These are phyloP conservation scores for Watersipora subatra DNA, from an alignment of 1,140 invertebrate genomes.

Conservation along the genomic window DNA sequence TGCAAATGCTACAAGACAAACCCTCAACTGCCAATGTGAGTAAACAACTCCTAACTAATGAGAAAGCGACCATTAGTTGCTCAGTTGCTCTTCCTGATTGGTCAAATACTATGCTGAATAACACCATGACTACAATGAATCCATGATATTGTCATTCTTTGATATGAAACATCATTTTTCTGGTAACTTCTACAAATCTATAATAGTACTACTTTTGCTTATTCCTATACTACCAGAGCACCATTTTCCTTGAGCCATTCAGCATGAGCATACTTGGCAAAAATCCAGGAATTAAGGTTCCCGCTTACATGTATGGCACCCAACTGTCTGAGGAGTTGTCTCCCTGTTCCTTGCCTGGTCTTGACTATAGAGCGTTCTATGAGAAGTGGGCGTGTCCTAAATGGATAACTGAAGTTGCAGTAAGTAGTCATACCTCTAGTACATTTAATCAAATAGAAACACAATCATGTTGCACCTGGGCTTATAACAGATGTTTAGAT, in stretches of 20 bases:
- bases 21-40: slow-evolving; percentile 11
- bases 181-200: too few species aligned
- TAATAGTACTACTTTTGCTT: too few species aligned
- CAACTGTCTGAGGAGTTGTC: slow-evolving; percentile 12
- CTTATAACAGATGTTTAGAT: too few species aligned
- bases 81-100: too few species aligned
- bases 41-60: not conserved
- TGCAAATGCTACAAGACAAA: slow-evolving; percentile 14
- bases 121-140: too few species aligned
- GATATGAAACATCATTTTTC: too few species aligned
- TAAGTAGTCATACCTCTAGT: slow-evolving; percentile 4
- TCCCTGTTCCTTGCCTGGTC: slow-evolving; percentile 14
- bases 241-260: slow-evolving; percentile 13
- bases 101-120: too few species aligned
- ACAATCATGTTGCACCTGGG: too few species aligned
- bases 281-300: slow-evolving; percentile 5
- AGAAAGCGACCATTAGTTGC: too few species aligned
- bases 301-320: slow-evolving; percentile 18
- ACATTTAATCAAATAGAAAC: slow-evolving; percentile 3
- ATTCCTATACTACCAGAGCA: slow-evolving; percentile 10
- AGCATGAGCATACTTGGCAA: not conserved
- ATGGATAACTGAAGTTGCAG: slow-evolving; percentile 12
- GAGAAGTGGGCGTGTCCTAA: slow-evolving; percentile 14
- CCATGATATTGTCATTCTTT: too few species aligned
- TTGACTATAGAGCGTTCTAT: slow-evolving; percentile 15